Conservation (phyloP, 2,888 invertebrate species). For the Lamellibrachia satsuma region DNA sequence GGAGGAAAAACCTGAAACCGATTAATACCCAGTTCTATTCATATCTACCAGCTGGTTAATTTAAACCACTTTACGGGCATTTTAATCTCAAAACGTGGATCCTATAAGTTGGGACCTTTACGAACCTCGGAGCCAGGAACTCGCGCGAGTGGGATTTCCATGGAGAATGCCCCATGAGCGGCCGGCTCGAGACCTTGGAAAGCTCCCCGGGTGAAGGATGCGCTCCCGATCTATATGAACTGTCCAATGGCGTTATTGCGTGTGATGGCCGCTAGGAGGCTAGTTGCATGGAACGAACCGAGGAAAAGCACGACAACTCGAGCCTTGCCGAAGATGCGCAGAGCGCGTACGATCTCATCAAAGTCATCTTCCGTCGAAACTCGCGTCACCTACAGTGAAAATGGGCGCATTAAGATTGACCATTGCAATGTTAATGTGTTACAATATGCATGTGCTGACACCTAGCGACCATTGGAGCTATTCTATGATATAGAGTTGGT, state of each 20-base stretch:
- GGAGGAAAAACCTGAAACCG: no score
- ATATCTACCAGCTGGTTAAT: not conserved
- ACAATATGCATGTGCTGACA: not conserved
- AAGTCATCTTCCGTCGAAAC: not conserved
- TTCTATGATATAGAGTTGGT: no score
- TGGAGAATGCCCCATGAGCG: not conserved
- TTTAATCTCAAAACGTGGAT: not conserved
- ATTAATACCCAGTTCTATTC: not conserved
- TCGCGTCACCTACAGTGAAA: not conserved
- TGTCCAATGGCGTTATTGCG: not conserved
- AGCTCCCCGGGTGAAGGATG: not conserved
- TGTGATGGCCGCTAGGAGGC: not conserved
- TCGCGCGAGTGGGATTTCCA: not conserved
- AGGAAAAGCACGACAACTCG: not conserved
- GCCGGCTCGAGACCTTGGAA: not conserved
- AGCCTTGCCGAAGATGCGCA: constrained; percentile 6
- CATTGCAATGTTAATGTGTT: not conserved
- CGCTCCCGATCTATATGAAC: not conserved
- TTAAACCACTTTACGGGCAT: not conserved
- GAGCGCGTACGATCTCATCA: not conserved
- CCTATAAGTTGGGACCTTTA: not conserved
- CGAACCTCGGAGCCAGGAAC: constrained; percentile 4
- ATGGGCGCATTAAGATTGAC: not conserved
- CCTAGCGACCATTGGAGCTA: no score
- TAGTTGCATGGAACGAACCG: not conserved